These are phyloP conservation scores for Aphidius ervi DNA, from an alignment of 1,140 invertebrate species.

Conservation along the genomic window DNA sequence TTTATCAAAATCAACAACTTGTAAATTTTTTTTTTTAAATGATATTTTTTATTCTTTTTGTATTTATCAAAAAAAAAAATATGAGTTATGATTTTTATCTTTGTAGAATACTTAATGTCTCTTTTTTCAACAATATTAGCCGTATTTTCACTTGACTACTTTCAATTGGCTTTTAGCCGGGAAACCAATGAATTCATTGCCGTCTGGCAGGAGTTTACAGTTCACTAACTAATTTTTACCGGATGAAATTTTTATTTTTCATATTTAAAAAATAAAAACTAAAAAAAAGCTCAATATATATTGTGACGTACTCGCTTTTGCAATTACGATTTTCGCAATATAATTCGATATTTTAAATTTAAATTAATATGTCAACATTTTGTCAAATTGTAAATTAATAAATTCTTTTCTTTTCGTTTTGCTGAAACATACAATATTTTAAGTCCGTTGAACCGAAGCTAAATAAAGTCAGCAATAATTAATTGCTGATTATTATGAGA, in stretches of 20 bases:
- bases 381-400: too few relatives aligned
- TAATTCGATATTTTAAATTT: too few relatives aligned
- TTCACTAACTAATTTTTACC: constrained; percentile 19
- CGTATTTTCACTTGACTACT: constrained; percentile 13
- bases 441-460: too few relatives aligned
- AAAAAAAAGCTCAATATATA: too few relatives aligned
- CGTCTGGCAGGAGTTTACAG: constrained; percentile 17
- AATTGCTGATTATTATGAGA: too few relatives aligned
- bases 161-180: constrained; percentile 21
- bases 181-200: constrained; percentile 19
- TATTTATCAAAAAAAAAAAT: not conserved
- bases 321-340: too few relatives aligned
- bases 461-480: too few relatives aligned
- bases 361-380: too few relatives aligned
- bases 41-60: not conserved
- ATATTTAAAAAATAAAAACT: not conserved
- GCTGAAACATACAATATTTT: too few relatives aligned
- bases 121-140: constrained; percentile 6
- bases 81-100: not conserved
- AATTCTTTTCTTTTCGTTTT: too few relatives aligned
- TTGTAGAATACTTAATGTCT: constrained; percentile 3
- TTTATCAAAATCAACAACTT: too few relatives aligned
- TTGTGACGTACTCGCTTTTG: too few relatives aligned
- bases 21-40: not conserved
- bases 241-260: constrained; percentile 11